phyloP scores from a whole-genome alignment of 2,113 vertebrate species.

The Clarias batrachus region DNA sequence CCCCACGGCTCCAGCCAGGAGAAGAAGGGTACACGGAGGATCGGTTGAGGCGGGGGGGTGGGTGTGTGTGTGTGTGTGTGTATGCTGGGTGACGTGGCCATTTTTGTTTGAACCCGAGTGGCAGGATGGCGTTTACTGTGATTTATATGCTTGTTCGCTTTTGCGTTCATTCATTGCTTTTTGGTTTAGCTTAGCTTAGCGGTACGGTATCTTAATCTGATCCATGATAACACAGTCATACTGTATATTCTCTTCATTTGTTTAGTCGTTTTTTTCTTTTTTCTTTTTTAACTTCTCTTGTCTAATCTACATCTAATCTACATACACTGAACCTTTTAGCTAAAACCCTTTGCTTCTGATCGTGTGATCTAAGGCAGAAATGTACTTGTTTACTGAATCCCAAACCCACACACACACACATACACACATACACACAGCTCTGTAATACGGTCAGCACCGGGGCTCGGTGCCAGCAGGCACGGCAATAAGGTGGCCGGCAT shows the following conservation, averaged over 20 bases:
- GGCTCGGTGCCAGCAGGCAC: constrained; percentile 31
- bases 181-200: neutral
- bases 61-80: no score
- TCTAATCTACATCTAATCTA: neutral
- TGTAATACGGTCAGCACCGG: constrained; percentile 14
- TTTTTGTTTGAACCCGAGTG: constrained; percentile 37
- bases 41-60: neutral
- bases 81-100: neutral
- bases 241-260: neutral
- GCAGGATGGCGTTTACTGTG: neutral
- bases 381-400: neutral
- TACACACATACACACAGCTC: neutral
- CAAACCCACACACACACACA: neutral
- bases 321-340: neutral
- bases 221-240: neutral
- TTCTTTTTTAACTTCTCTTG: constrained; percentile 25
- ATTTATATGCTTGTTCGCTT: neutral
- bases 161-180: neutral
- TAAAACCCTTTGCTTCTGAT: neutral
- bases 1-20: constrained; percentile 38
- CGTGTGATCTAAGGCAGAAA: neutral
- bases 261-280: neutral
- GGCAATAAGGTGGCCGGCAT: constrained; percentile 51
- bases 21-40: constrained; percentile 53
- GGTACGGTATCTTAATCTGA: neutral